phyloP scores from a whole-genome alignment of 2,113 vertebrate genomes.

The Ploceus nigricollis region DNA sequence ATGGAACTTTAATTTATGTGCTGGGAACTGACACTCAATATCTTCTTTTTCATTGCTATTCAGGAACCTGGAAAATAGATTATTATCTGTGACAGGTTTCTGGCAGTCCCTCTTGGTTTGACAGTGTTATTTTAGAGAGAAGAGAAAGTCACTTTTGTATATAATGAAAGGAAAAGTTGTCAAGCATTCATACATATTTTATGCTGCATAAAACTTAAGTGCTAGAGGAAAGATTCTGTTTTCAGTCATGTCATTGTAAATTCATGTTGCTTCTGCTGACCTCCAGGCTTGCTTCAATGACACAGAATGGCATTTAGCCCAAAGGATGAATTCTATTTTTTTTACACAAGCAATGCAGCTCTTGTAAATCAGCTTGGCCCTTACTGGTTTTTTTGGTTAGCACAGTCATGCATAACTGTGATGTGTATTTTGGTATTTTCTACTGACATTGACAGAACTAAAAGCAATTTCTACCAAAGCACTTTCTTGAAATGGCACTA shows the following conservation, averaged over 20 bases:
- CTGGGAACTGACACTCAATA: background rate
- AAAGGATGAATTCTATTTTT: background rate
- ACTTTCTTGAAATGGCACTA: background rate
- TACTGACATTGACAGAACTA: background rate
- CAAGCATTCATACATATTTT: constrained; percentile 53
- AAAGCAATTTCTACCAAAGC: constrained; percentile 5
- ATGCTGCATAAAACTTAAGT: constrained; percentile 49
- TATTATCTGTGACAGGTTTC: constrained; percentile 53
- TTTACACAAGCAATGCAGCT: background rate
- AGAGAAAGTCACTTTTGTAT: constrained; percentile 43
- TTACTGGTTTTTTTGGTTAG: background rate
- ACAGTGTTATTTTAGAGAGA: constrained; percentile 36
- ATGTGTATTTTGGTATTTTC: constrained; percentile 24
- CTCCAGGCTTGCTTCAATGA: background rate
- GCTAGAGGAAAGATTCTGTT: constrained; percentile 10
- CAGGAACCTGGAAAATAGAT: constrained; percentile 30
- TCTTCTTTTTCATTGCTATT: constrained; percentile 36
- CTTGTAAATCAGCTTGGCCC: background rate
- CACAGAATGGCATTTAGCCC: background rate
- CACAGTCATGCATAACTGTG: background rate
- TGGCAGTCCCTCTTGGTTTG: constrained; percentile 50
- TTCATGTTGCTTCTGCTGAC: background rate
- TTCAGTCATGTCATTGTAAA: background rate
- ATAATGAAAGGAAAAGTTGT: constrained; percentile 47
- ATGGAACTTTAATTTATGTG: background rate